These are phyloP conservation scores for Ammodytes marinus DNA, from an alignment of 2,113 vertebrate species.

Conservation along the genomic window DNA sequence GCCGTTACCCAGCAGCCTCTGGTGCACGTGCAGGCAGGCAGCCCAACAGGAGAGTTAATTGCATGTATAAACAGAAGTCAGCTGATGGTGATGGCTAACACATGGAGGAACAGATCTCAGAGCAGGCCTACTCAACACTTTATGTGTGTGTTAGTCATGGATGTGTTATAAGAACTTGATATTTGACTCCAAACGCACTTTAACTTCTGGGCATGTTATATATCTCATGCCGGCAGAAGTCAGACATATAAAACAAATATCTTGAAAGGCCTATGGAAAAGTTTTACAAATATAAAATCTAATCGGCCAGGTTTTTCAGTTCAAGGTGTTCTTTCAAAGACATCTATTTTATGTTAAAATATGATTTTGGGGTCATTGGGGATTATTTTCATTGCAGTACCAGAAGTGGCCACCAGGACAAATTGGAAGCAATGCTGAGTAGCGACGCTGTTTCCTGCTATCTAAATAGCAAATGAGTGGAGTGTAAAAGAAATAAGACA, in stretches of 20 bases:
- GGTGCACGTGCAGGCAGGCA: constrained; percentile 13
- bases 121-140: not conserved
- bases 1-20: constrained; percentile 20
- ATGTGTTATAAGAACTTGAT: not conserved
- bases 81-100: constrained; percentile 51
- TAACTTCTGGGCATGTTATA: too few species aligned
- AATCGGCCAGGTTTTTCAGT: not conserved
- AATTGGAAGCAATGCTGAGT: not conserved
- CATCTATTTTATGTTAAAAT: too few species aligned
- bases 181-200: too few species aligned
- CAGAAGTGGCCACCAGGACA: not conserved
- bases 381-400: not conserved
- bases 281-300: too few species aligned
- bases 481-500: not conserved
- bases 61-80: constrained; percentile 41
- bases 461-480: not conserved
- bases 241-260: too few species aligned
- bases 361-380: not conserved
- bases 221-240: too few species aligned
- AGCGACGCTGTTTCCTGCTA: not conserved
- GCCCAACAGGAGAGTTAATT: constrained; percentile 10
- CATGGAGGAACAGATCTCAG: constrained; percentile 13
- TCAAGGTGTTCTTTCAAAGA: not conserved
- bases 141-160: not conserved
- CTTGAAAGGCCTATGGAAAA: too few species aligned